Percentiles rank a stretch among this genome's conserved stretches.
phyloP scores from a whole-genome alignment of 2,113 vertebrate species.

The Ochotona princeps region DNA sequence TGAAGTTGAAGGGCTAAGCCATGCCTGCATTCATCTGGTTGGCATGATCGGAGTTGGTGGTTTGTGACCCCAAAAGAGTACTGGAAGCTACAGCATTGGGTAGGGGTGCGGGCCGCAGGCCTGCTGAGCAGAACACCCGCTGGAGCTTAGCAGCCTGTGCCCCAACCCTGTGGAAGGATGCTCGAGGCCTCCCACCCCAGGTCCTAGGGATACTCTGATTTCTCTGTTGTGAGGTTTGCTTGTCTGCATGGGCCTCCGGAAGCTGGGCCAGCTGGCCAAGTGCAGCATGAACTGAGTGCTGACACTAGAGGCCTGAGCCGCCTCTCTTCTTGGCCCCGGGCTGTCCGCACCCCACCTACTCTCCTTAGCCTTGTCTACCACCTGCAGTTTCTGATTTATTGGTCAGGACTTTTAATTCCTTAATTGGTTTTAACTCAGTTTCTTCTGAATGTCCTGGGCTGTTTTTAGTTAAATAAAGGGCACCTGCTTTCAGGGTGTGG shows the following conservation, averaged over 20 bases:
- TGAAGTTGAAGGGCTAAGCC: neutral
- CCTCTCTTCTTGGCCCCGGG: neutral
- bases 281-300: neutral
- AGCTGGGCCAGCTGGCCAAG: neutral
- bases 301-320: neutral
- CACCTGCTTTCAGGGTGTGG: neutral
- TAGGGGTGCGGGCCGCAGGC: neutral
- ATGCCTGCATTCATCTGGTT: neutral
- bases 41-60: too few relatives aligned
- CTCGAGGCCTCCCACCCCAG: rapidly evolving
- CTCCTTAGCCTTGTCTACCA: neutral
- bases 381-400: slow-evolving; percentile 65
- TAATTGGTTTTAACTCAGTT: slow-evolving; percentile 69
- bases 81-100: too few relatives aligned
- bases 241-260: neutral
- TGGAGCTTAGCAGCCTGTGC: neutral
- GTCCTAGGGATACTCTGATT: neutral
- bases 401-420: slow-evolving; percentile 55
- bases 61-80: too few relatives aligned
- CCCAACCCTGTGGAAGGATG: neutral
- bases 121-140: neutral
- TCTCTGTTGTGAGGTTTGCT: neutral
- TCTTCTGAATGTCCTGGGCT: slow-evolving; percentile 57
- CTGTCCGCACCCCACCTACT: neutral
- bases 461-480: slow-evolving; percentile 52